phyloP scores from a whole-genome alignment of 2,113 vertebrate species.

The Peromyscus polionotus region DNA sequence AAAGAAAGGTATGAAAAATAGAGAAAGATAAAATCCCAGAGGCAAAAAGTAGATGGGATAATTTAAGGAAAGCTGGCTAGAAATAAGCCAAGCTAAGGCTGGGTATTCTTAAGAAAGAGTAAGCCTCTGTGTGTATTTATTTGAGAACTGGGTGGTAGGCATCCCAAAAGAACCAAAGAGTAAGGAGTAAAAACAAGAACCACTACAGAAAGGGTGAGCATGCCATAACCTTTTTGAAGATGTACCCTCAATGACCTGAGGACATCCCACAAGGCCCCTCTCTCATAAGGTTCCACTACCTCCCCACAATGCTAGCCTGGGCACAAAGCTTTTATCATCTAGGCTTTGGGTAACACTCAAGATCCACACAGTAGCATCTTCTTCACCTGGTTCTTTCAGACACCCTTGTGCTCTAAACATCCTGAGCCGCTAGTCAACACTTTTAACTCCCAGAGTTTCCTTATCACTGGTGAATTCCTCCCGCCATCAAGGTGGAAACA shows the following conservation, averaged over 20 bases:
- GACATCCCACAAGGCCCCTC: background rate
- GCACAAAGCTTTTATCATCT: background rate
- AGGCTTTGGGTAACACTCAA: background rate
- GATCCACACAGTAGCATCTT: background rate
- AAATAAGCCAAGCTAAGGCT: background rate
- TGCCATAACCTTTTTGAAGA: background rate
- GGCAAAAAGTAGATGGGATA: background rate
- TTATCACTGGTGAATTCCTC: background rate
- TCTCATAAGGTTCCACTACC: background rate
- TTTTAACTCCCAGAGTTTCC: background rate
- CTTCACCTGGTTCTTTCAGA: background rate
- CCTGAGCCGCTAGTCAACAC: too few species aligned
- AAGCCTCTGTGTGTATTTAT: background rate
- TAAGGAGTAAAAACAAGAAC: too few species aligned
- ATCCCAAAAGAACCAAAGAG: background rate
- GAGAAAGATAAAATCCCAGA: background rate
- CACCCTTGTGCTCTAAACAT: accelerated
- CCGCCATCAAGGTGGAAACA: background rate
- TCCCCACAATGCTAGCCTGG: too few species aligned
- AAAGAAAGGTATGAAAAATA: background rate
- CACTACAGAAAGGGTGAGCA: background rate
- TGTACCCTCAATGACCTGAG: background rate
- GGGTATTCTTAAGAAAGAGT: background rate
- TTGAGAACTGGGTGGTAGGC: background rate
- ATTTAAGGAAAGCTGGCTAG: background rate